Base-by-base conservation (phyloP, 2,797 vertebrate genomes). In the Tapera naevia region DNA sequence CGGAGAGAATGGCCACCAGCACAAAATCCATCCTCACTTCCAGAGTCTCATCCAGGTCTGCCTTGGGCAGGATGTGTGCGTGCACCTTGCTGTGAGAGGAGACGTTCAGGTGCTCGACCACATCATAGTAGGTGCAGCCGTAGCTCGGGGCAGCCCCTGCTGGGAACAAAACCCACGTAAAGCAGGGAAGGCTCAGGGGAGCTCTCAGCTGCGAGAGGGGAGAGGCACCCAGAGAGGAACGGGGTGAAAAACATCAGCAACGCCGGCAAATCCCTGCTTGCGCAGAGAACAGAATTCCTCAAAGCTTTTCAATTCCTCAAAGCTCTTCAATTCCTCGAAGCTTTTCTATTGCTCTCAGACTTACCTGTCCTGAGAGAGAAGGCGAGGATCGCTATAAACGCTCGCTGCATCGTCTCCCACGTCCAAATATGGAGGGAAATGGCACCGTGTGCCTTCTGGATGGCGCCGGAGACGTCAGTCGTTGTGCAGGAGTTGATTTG, bases 1-100 rank as follows among this genome's bases (percentile, higher is more conserved):
- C 97, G 3, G 96, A 95, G 51, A 97, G 96, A 81, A 97, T 96
- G 17, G 96, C 91, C 5, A 94, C 9, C 69, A 97, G 89, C 10
- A 86, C 25, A 43, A 97, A 95, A 70, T 96, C 85, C 73, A 95
- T 10, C 8, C 28, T 85, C 83, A 97, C 88, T 62, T 94, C 94
- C 88, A 97, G 7, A 9, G 88, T 82, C 56, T 95, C 45, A n/a
- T 51, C 35, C 58, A 23, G 11, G 61, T 67, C 37, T 9, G 21
- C 30, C 76, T 95, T 96, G 75, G 96, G 96, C 89, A 96, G 93
- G 8, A 95, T 75, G 62, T 91, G 53, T 0, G 70, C 6, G 4
- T 88, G 74, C 57, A 97, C 61, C 57, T 94, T 94, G 89, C 92
- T 22, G 1, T 66, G 75, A 22, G 94, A 95, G 54, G 96, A 96